Evolutionary conservation across 2,888 invertebrate species (phyloP).

Genomic region (Epirrhoe tristata): DNA sequence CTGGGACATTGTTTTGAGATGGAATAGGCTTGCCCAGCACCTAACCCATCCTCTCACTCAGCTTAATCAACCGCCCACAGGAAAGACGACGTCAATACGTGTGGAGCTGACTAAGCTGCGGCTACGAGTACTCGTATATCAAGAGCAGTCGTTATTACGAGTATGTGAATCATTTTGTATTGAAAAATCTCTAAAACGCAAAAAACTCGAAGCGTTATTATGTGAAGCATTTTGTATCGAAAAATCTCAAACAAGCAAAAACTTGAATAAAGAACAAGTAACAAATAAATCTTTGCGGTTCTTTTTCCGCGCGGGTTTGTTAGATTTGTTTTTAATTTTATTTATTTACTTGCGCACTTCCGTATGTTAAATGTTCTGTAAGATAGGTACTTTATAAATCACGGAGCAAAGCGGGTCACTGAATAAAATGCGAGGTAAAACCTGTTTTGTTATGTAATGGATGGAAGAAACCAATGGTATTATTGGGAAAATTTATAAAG

Average conservation of each 20-base stretch:
- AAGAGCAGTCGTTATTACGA: no score
- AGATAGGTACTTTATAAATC: conserved; percentile 34
- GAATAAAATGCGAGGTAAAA: conserved; percentile 38
- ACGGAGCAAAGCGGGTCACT: conserved; percentile 30
- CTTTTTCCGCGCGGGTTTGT: conserved; percentile 33
- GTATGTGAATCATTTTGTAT: no score
- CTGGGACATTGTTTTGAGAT: no score
- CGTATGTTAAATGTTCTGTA: conserved; percentile 32
- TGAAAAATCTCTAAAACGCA: background rate
- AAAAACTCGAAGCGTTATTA: no score
- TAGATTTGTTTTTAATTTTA: conserved; percentile 36
- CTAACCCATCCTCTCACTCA: no score
- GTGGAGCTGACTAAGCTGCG: no score
- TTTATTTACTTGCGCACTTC: conserved; percentile 36
- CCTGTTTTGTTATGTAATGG: conserved; percentile 10
- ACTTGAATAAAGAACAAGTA: conserved; percentile 19
- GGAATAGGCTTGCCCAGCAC: no score
- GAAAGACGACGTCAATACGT: no score
- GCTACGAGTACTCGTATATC: no score
- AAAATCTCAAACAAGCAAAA: conserved; percentile 7
- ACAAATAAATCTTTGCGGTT: conserved; percentile 29
- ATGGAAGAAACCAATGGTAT: background rate
- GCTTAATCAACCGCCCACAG: no score
- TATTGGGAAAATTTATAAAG: background rate
- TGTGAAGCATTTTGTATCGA: background rate